phyloP scores from a whole-genome alignment of 2,888 invertebrate genomes.

The Chrysotoxum bicinctum region DNA sequence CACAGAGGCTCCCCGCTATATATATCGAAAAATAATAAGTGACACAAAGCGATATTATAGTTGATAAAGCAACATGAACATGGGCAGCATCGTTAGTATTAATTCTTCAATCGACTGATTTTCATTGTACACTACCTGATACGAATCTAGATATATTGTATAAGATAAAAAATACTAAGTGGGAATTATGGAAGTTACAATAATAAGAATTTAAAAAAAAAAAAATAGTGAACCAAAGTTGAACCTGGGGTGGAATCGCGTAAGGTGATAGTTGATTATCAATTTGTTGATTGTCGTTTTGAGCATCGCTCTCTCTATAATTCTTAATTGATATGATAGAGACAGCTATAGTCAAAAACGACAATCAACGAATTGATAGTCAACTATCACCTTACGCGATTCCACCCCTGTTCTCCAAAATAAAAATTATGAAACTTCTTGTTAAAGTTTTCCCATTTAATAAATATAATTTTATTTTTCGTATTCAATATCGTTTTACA shows the following conservation, averaged over 20 bases:
- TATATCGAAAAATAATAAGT: constrained; percentile 77
- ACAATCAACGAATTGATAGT: no score
- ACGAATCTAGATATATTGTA: constrained; percentile 26
- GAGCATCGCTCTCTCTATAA: no score
- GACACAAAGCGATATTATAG: constrained; percentile 74
- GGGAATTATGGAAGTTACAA: constrained; percentile 19
- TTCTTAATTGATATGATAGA: no score
- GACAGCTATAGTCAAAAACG: no score
- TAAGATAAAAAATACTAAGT: constrained; percentile 51
- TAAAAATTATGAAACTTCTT: neutral
- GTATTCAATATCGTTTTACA: constrained; percentile 69
- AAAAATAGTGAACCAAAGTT: constrained; percentile 36
- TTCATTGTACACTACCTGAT: constrained; percentile 62
- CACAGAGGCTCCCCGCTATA: constrained; percentile 75
- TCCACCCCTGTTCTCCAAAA: neutral
- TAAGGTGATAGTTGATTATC: no score
- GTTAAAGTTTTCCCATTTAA: constrained; percentile 59
- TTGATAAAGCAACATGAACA: constrained; percentile 29
- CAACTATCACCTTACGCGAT: no score
- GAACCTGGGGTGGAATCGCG: neutral
- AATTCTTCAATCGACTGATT: constrained; percentile 54
- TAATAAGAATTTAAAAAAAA: neutral
- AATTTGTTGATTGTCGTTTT: no score
- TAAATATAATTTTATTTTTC: constrained; percentile 71
- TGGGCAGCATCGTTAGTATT: neutral